A percentile compares a stretch with the other conserved stretches of the same genome.
Evolutionary conservation across 2,888 invertebrate species (phyloP).

Genomic region (Branchellion lobata): DNA sequence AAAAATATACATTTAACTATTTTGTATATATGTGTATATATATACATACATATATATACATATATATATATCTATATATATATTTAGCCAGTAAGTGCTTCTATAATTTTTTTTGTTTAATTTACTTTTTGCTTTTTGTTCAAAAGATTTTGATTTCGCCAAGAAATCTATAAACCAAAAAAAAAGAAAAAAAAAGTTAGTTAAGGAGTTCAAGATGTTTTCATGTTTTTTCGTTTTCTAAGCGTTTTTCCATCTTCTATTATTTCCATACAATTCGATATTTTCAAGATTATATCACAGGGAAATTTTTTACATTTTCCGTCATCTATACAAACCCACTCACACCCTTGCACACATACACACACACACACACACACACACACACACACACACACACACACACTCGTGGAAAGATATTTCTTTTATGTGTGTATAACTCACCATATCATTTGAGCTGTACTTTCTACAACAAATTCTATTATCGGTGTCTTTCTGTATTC

Average conservation of each 20-base stretch:
- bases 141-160: neutral
- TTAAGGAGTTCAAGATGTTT: conserved; percentile 17
- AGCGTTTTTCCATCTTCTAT: neutral
- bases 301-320: conserved; percentile 1
- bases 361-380: no score
- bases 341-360: no score
- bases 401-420: no score
- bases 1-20: neutral
- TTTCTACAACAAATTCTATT: no score
- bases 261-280: conserved; percentile 14
- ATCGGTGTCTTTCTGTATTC: no score
- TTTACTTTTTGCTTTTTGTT: conserved; percentile 6
- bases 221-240: neutral
- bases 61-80: neutral
- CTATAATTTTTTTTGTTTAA: neutral
- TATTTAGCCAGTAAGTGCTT: conserved; percentile 14
- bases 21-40: neutral
- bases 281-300: neutral
- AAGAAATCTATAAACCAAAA: neutral
- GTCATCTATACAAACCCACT: neutral
- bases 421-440: no score
- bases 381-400: no score
- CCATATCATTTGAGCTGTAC: no score
- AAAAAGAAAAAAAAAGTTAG: neutral
- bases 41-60: neutral